A percentile compares a stretch with the other conserved stretches of the same genome.
phyloP scores from a whole-genome alignment of 1,140 invertebrate genomes.

The Halictus rubicundus region DNA sequence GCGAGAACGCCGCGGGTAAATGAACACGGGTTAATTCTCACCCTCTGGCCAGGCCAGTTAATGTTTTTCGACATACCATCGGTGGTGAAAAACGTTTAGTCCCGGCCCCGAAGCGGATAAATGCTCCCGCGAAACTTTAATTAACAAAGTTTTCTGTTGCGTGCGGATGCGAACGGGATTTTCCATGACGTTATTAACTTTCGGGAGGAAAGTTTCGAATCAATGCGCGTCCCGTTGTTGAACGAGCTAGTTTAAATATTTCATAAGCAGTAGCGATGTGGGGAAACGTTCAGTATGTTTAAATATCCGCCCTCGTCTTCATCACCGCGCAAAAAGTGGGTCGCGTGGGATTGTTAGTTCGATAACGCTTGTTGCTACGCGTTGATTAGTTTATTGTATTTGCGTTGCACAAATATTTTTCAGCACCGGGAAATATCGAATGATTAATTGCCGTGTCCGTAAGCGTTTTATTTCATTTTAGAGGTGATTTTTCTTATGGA shows the following conservation, averaged over 20 bases:
- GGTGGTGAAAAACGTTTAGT: conserved; percentile 5
- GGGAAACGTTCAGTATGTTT: neutral
- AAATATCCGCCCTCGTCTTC: neutral
- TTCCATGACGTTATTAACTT: conserved; percentile 30
- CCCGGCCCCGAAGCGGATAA: neutral
- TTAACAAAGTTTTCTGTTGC: conserved; percentile 37
- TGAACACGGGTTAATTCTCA: neutral
- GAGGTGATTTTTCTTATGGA: too few species aligned
- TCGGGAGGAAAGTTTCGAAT: neutral
- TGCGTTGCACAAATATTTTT: too few species aligned
- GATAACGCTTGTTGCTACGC: neutral
- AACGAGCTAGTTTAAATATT: conserved; percentile 22
- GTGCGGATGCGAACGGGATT: neutral
- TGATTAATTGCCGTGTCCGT: too few species aligned
- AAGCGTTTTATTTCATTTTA: too few species aligned
- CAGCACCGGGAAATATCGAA: too few species aligned
- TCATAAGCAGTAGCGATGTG: conserved; percentile 5
- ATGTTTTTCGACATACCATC: too few species aligned
- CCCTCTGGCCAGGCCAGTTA: neutral
- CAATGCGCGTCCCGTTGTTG: neutral
- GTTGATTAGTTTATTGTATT: too few species aligned
- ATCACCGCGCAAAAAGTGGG: neutral
- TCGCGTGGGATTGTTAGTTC: neutral
- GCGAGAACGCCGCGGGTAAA: neutral
- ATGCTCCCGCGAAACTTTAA: conserved; percentile 26